Evolutionary conservation across 2,797 vertebrate genomes (phyloP).

Genomic region (Lepus townsendii): DNA sequence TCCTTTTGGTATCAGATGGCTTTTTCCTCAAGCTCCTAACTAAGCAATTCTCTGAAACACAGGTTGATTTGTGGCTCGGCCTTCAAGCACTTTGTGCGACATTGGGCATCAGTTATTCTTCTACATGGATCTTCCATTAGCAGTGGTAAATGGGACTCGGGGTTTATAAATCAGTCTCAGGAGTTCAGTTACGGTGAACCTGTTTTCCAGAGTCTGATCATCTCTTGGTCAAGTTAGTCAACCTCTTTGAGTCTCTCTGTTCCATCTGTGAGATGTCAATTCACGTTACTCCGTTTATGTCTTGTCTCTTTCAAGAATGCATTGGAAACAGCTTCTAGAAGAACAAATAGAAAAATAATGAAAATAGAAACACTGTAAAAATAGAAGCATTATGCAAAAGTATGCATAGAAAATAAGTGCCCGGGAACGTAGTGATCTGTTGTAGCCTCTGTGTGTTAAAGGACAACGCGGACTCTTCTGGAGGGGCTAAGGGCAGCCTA

Average conservation of each 20-base stretch:
- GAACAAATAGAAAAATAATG: conserved; percentile 23
- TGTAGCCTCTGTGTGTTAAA: neutral
- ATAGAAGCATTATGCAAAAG: neutral
- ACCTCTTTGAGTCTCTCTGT: neutral
- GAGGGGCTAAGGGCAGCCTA: neutral
- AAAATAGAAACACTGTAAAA: conserved; percentile 13
- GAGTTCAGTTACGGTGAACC: conserved; percentile 29
- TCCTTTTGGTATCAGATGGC: neutral
- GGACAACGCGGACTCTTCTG: neutral
- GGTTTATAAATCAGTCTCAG: conserved; percentile 56
- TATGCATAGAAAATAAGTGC: neutral
- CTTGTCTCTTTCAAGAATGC: neutral
- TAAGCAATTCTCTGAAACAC: neutral
- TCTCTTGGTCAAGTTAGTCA: conserved; percentile 45
- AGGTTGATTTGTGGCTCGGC: conserved; percentile 5
- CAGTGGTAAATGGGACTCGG: conserved; percentile 41
- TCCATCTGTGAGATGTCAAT: conserved; percentile 34
- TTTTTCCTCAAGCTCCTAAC: neutral
- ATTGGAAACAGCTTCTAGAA: conserved; percentile 26
- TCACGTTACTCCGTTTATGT: conserved; percentile 56
- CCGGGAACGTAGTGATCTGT: neutral
- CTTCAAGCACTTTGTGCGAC: neutral
- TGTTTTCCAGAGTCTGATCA: conserved; percentile 51
- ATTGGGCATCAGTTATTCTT: conserved; percentile 4
- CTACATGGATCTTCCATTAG: neutral